Conservation (phyloP, 1,140 invertebrate genomes). For the Drosophila malerkotliana region DNA sequence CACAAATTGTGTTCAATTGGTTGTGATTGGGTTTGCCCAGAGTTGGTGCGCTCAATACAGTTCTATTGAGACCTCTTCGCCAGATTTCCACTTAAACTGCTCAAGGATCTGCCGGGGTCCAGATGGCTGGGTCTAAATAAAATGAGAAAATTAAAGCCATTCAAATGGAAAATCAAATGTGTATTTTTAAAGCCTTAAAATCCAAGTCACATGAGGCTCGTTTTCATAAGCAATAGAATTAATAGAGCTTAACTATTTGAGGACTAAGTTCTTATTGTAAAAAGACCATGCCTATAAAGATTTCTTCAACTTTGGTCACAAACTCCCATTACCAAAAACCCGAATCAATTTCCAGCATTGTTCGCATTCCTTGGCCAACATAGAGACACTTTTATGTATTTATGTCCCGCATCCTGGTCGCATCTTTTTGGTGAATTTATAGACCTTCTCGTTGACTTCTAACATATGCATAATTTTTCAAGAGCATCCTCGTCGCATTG, state of each 20-base stretch:
- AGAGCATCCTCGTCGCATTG: slow-evolving; percentile 55
- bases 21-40: slow-evolving; percentile 45
- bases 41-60: slow-evolving; percentile 6
- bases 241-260: not conserved
- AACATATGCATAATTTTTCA: slow-evolving; percentile 81
- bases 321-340: slow-evolving; percentile 9
- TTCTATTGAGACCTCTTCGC: slow-evolving; percentile 22
- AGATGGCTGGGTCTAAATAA: not conserved
- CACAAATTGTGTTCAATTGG: slow-evolving; percentile 51
- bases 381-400: slow-evolving; percentile 5
- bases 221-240: not conserved
- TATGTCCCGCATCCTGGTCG: slow-evolving; percentile 8
- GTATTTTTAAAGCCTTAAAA: too few species aligned
- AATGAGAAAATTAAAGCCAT: not conserved
- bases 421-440: slow-evolving; percentile 64
- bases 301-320: slow-evolving; percentile 3
- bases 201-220: not conserved
- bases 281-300: slow-evolving; percentile 8
- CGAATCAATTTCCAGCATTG: slow-evolving; percentile 61
- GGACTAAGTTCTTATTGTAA: too few species aligned
- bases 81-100: slow-evolving; percentile 31
- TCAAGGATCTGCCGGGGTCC: not conserved
- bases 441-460: slow-evolving; percentile 72
- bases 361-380: slow-evolving; percentile 38
- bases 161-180: slow-evolving; percentile 18